These are phyloP conservation scores for Sminthurinus signatus DNA, from an alignment of 1,140 invertebrate species.

Conservation along the genomic window DNA sequence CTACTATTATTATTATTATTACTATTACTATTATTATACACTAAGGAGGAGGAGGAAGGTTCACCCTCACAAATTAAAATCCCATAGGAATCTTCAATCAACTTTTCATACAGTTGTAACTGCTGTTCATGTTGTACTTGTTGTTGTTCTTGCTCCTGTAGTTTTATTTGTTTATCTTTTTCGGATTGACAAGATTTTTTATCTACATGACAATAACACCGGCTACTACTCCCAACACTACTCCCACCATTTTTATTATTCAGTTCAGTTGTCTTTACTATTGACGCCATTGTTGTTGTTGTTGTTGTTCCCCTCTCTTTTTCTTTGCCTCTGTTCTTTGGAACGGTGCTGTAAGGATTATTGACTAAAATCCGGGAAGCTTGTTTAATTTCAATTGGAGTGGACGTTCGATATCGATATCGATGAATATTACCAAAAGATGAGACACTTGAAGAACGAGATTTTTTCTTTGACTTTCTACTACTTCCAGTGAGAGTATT, in stretches of 20 bases:
- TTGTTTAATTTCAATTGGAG: slow-evolving; percentile 38
- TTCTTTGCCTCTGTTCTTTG: slow-evolving; percentile 18
- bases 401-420: slow-evolving; percentile 31
- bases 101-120: slow-evolving; percentile 32
- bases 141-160: too few species aligned
- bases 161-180: neutral
- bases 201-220: slow-evolving; percentile 6
- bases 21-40: too few species aligned
- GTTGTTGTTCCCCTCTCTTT: too few species aligned
- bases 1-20: neutral
- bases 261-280: too few species aligned
- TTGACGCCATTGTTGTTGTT: too few species aligned
- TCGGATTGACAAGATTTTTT: neutral
- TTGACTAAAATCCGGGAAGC: slow-evolving; percentile 37
- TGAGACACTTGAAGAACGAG: slow-evolving; percentile 17
- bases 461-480: neutral
- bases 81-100: slow-evolving; percentile 41
- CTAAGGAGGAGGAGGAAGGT: neutral
- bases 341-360: slow-evolving; percentile 17
- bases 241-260: too few species aligned
- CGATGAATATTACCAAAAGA: slow-evolving; percentile 18
- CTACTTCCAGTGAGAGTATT: neutral
- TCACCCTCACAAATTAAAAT: slow-evolving; percentile 41
- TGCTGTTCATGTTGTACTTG: neutral
- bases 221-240: slow-evolving; percentile 2